Percentiles rank a stretch among this genome's conserved stretches.
Evolutionary conservation across 2,888 invertebrate genomes (phyloP).

Genomic region (Agriopis leucophaearia): DNA sequence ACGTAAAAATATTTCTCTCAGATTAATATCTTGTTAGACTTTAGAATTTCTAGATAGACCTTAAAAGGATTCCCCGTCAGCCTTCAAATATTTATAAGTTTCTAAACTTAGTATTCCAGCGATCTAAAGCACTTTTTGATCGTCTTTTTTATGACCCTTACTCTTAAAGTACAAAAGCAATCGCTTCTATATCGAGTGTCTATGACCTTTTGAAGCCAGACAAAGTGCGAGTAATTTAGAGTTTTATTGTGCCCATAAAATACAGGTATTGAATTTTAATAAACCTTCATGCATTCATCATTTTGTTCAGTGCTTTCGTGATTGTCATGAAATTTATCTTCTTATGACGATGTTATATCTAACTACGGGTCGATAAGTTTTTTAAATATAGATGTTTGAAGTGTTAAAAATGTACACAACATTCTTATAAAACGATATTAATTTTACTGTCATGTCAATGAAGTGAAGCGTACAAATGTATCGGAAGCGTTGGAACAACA

Average conservation of each 20-base stretch:
- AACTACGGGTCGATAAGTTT: too few species aligned
- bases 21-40: neutral
- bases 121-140: constrained; percentile 33
- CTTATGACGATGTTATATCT: too few species aligned
- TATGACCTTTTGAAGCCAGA: constrained; percentile 44
- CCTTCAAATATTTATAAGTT: constrained; percentile 9
- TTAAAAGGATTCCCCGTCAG: constrained; percentile 1
- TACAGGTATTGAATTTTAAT: constrained; percentile 47
- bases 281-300: constrained; percentile 37
- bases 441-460: constrained; percentile 51
- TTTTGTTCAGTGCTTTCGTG: constrained; percentile 21
- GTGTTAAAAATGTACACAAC: constrained; percentile 26
- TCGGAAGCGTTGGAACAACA: constrained; percentile 70
- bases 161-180: constrained; percentile 40
- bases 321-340: too few species aligned
- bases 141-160: constrained; percentile 31
- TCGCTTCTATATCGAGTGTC: constrained; percentile 39
- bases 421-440: constrained; percentile 47
- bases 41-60: constrained; percentile 3
- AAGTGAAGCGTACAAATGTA: constrained; percentile 62
- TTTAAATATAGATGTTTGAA: neutral
- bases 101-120: constrained; percentile 28
- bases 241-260: constrained; percentile 44
- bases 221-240: constrained; percentile 45
- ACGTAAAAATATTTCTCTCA: neutral